Evolutionary conservation across 2,797 vertebrate species (phyloP), one percentile per base, ranked within the genome.

Genomic region (Dendrocincla fuliginosa): DNA sequence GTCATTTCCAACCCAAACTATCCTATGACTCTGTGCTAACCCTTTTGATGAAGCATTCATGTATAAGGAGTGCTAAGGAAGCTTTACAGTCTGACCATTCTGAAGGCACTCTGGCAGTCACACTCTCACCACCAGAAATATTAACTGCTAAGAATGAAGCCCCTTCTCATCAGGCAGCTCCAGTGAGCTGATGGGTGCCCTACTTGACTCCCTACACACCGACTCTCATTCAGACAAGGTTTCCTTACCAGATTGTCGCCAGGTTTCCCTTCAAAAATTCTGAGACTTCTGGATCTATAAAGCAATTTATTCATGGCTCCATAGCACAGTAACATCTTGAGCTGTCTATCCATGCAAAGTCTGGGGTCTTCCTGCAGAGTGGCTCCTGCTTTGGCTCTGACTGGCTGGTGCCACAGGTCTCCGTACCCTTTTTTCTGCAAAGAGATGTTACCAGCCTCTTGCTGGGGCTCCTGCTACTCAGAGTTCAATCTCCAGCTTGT

Each of bases 161-260:
- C 8, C 3, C 10, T 46, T 57, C 50, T n/a, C 44, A 64, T 20
- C 6, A 8, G 28, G n/a, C 42, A 39, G 13, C 24, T n/a, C 19
- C 71, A 70, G 19, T 10, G 27, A 44, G n/a, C 19, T 25, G 11
- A 44, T 7, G 42, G 27, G 11, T 37, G 16, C 47, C 13, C 13
- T 10, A 13, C 42, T 25, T 42, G 28, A 30, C 13, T 33, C 42
- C 19, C n/a, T 39, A 30, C 14, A 27, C 30, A 33, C 12, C n/a
- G 28, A 44, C 14, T 44, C 24, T 57, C 50, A 27, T 0, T 0
- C 32, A 49, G 35, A n/a, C 7, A 19, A 39, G 14, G 19, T 24
- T 49, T 28, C 49, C 42, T 61, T 28, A 49, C 7, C 14, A 52
- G 32, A 39, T 20, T 41, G 18, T 82, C 27, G 8, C 15, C 41